Percentiles rank a stretch among this genome's conserved stretches.
These are phyloP conservation scores for Drosophila rufa DNA, from an alignment of 1,140 invertebrate genomes.

Conservation along the genomic window DNA sequence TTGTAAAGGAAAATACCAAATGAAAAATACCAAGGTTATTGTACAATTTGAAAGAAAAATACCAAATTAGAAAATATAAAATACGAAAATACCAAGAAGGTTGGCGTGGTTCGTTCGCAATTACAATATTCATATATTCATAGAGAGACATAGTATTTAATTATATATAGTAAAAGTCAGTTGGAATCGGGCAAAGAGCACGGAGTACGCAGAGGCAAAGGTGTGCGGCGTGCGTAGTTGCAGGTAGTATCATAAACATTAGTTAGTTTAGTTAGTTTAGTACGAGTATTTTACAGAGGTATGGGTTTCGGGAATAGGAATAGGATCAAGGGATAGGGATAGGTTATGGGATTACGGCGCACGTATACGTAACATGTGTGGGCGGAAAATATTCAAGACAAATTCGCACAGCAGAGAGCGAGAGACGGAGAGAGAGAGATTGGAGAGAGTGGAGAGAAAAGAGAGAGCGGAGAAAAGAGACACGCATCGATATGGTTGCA, in stretches of 20 bases:
- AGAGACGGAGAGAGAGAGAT: constrained; percentile 24
- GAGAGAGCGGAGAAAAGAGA: constrained; percentile 63
- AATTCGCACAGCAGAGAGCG: constrained; percentile 42
- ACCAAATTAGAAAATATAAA: not conserved
- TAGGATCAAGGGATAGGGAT: too few relatives aligned
- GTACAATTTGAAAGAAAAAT: not conserved
- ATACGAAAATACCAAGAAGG: not conserved
- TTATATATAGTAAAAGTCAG: constrained; percentile 11
- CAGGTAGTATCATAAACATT: constrained; percentile 24
- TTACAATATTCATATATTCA: constrained; percentile 18
- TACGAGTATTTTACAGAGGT: constrained; percentile 36
- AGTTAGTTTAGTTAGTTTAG: constrained; percentile 18
- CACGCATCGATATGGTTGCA: constrained; percentile 85
- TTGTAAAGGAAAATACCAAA: not conserved
- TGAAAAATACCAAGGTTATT: too few relatives aligned
- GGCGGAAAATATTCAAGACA: constrained; percentile 44
- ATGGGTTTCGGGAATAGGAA: not conserved
- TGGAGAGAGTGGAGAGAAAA: constrained; percentile 56
- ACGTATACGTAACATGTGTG: constrained; percentile 34
- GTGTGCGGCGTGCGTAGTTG: constrained; percentile 46
- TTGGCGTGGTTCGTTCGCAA: constrained; percentile 16
- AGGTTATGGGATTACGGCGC: not conserved
- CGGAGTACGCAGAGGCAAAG: constrained; percentile 19
- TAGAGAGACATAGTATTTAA: not conserved
- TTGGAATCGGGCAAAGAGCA: constrained; percentile 11